Percentiles rank a stretch among this genome's conserved stretches.
These are phyloP conservation scores for Spodoptera littoralis DNA, from an alignment of 2,888 invertebrate genomes.

Conservation along the genomic window DNA sequence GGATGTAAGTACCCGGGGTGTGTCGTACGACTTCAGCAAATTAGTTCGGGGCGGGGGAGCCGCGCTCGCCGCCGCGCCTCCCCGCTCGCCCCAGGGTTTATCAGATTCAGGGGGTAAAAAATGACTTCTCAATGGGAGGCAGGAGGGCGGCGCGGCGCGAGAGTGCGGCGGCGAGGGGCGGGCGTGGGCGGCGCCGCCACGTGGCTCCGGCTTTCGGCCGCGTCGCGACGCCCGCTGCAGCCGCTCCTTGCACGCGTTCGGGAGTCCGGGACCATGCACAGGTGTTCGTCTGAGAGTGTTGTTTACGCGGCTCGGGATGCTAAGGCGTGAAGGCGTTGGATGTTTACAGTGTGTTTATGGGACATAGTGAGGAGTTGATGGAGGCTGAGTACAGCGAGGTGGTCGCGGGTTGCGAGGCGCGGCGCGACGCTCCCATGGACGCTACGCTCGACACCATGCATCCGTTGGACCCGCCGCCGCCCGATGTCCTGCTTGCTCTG, in stretches of 20 bases:
- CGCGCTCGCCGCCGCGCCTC: conserved; percentile 69
- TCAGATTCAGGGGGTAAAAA: conserved; percentile 88
- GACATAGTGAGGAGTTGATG: conserved; percentile 72
- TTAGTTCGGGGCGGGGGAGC: conserved; percentile 89
- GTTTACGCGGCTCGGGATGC: conserved; percentile 68
- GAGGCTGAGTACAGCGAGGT: conserved; percentile 74
- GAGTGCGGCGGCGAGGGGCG: conserved; percentile 77
- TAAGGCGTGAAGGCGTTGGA: conserved; percentile 62
- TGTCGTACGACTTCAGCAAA: conserved; percentile 88
- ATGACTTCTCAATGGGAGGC: conserved; percentile 88
- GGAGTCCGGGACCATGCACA: conserved; percentile 67
- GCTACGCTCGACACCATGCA: conserved; percentile 78
- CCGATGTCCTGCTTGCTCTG: conserved; percentile 95
- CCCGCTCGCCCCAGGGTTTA: conserved; percentile 80
- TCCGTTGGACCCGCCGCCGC: conserved; percentile 90
- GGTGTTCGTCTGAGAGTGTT: conserved; percentile 62
- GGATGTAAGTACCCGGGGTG: conserved; percentile 88
- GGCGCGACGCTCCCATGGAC: conserved; percentile 73
- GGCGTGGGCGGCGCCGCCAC: conserved; percentile 86
- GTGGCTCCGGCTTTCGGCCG: conserved; percentile 74
- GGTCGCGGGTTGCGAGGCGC: conserved; percentile 71
- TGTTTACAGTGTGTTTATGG: conserved; percentile 69
- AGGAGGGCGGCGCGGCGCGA: conserved; percentile 76
- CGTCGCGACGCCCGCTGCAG: conserved; percentile 74
- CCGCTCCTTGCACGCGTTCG: conserved; percentile 61